Evolutionary conservation across 2,113 vertebrate species (phyloP).

Genomic region (Cottus gobio): DNA sequence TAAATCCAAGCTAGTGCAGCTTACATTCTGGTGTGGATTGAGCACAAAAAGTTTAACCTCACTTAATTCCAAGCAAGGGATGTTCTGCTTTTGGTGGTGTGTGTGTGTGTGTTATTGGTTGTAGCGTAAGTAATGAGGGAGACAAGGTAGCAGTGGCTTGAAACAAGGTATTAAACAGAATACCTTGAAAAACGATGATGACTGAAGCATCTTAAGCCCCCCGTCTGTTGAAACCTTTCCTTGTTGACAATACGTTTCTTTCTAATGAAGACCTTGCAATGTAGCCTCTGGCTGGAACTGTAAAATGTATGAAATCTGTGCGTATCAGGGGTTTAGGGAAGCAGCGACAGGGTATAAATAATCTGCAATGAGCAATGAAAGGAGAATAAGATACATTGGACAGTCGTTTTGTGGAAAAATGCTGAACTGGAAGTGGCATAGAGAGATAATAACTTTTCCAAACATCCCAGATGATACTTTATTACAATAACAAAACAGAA

Average conservation of each 20-base stretch:
- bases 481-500: conserved; percentile 15
- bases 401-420: conserved; percentile 12
- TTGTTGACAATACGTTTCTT: conserved; percentile 13
- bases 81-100: conserved; percentile 13
- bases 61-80: conserved; percentile 3
- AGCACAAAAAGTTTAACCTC: conserved; percentile 23
- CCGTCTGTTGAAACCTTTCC: neutral
- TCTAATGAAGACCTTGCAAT: neutral
- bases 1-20: conserved; percentile 6
- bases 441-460: conserved; percentile 21
- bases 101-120: neutral
- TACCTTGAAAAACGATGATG: conserved; percentile 8
- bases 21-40: neutral
- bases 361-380: conserved; percentile 25
- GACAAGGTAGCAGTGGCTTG: neutral
- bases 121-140: neutral
- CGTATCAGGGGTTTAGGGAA: neutral
- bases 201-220: conserved; percentile 13
- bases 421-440: conserved; percentile 16
- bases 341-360: neutral
- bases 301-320: conserved; percentile 9
- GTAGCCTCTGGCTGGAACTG: neutral
- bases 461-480: conserved; percentile 8
- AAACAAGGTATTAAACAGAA: conserved; percentile 23
- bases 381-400: conserved; percentile 9